Conservation (phyloP, 23 tunicate genomes). For the Trididemnum nubilum region DNA sequence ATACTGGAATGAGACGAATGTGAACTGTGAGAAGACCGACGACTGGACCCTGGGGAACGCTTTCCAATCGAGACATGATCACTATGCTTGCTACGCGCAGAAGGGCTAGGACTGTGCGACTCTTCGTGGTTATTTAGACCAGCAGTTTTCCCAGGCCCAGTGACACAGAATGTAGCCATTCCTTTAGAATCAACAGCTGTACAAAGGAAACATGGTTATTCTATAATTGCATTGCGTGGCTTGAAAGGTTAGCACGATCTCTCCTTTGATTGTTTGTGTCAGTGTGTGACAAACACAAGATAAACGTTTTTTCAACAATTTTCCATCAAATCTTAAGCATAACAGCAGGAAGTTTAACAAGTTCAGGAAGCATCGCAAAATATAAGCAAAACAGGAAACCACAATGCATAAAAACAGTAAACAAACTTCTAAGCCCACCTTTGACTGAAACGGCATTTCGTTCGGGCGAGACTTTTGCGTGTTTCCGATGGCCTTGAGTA, state of each 20-base stretch:
- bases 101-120: constrained; percentile 6
- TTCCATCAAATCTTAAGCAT: too few species aligned
- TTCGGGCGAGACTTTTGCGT: neutral
- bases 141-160: too few species aligned
- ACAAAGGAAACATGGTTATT: neutral
- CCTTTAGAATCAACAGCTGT: constrained; percentile 24
- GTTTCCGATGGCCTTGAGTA: neutral
- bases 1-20: neutral
- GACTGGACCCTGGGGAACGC: neutral
- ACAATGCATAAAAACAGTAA: too few species aligned
- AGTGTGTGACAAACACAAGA: too few species aligned
- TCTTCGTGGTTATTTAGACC: neutral
- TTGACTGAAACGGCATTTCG: neutral
- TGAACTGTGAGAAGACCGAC: constrained; percentile 13
- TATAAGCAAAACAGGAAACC: too few species aligned
- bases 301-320: too few species aligned
- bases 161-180: constrained; percentile 34
- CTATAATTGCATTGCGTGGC: too few species aligned
- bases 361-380: too few species aligned
- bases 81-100: neutral
- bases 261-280: too few species aligned
- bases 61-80: neutral
- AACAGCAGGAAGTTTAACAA: too few species aligned
- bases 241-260: too few species aligned
- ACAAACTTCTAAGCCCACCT: too few species aligned